Evolutionary conservation across 2,797 vertebrate species (phyloP).

Genomic region (Syngnathus acus): DNA sequence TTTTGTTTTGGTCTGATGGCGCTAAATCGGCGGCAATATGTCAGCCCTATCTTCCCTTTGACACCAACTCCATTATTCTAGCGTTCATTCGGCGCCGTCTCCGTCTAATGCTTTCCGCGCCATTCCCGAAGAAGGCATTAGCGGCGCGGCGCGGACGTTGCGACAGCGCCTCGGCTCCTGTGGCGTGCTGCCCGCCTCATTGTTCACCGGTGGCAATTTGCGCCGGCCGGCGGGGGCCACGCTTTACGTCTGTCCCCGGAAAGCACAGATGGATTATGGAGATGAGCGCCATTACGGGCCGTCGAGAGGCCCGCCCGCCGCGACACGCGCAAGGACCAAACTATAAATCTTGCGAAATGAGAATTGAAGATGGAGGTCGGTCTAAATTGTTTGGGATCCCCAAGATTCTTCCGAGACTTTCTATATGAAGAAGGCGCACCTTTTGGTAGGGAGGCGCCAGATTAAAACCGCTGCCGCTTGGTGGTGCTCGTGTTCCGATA

Average conservation of each 20-base stretch:
- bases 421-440: no score
- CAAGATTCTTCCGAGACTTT: background rate
- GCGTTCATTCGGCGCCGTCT: conserved; percentile 29
- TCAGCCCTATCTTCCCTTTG: conserved; percentile 41
- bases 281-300: background rate
- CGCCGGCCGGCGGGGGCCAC: conserved; percentile 6
- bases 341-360: no score
- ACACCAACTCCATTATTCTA: conserved; percentile 37
- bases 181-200: conserved; percentile 19
- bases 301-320: background rate
- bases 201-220: conserved; percentile 34
- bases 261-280: conserved; percentile 12
- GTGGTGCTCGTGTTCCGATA: no score
- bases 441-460: no score
- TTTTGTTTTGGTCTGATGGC: conserved; percentile 31
- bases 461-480: no score
- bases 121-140: conserved; percentile 35
- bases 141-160: conserved; percentile 41
- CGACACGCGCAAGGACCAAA: background rate
- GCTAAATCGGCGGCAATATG: conserved; percentile 31
- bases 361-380: no score
- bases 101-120: conserved; percentile 48
- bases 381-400: background rate
- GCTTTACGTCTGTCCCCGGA: conserved; percentile 22
- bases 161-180: conserved; percentile 43